A percentile compares a stretch with the other conserved stretches of the same genome.
Conservation (phyloP, 1,140 invertebrate species). For the Platorchestia sp. region DNA sequence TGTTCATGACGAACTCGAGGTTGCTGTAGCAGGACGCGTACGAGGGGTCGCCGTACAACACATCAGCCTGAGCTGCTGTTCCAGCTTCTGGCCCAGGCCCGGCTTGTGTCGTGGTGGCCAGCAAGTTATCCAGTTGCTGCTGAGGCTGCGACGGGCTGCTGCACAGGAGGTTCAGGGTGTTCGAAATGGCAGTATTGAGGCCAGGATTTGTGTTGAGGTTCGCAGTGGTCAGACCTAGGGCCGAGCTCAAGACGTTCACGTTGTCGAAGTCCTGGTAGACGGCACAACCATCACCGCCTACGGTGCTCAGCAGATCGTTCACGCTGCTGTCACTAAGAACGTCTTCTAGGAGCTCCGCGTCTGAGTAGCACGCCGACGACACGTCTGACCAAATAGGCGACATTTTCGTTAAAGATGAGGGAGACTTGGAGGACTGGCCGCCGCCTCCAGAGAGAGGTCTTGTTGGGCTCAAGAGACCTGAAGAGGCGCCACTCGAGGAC, state of each 20-base stretch:
- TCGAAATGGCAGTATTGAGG: slow-evolving; percentile 11
- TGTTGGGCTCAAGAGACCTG: not conserved
- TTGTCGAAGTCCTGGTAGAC: slow-evolving; percentile 65
- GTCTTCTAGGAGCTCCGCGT: slow-evolving; percentile 65
- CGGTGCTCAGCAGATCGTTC: slow-evolving; percentile 64
- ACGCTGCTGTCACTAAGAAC: slow-evolving; percentile 66
- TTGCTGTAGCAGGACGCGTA: slow-evolving; percentile 67
- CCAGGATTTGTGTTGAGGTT: not conserved
- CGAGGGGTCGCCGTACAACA: slow-evolving; percentile 65
- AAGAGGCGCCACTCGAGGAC: not conserved
- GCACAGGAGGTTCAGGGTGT: not conserved
- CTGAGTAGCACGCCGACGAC: slow-evolving; percentile 65
- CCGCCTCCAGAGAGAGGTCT: slow-evolving; percentile 51
- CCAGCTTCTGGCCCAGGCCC: not conserved
- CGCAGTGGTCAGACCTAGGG: not conserved
- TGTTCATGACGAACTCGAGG: slow-evolving; percentile 65
- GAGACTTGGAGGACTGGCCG: slow-evolving; percentile 19
- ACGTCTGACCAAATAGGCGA: slow-evolving; percentile 64
- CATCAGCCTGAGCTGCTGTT: slow-evolving; percentile 51
- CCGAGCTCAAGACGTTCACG: not conserved
- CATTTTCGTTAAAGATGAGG: not conserved
- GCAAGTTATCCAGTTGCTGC: not conserved
- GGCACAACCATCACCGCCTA: slow-evolving; percentile 64
- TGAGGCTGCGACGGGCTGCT: not conserved
- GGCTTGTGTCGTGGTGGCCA: not conserved